Conservation (phyloP, 2,888 invertebrate species). For the Torymus tubicola region DNA sequence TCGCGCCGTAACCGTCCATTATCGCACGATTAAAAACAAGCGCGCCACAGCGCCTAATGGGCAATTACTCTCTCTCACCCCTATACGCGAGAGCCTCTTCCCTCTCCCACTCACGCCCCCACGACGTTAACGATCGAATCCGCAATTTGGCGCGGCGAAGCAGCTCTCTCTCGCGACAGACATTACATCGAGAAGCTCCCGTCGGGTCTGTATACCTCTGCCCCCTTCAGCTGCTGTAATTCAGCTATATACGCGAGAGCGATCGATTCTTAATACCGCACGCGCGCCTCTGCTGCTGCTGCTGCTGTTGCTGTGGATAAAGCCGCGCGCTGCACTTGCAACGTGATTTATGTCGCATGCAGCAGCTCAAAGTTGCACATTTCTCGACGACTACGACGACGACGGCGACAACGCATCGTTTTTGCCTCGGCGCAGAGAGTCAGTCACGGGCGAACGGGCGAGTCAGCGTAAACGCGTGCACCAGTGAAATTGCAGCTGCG, state of each 20-base stretch:
- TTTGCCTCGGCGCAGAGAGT: conserved; percentile 2
- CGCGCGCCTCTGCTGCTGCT: not conserved
- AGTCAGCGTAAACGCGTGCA: conserved; percentile 59
- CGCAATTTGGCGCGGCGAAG: not conserved
- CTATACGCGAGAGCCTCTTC: too few species aligned
- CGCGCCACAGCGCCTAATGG: conserved; percentile 3
- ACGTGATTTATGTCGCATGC: conserved; percentile 52
- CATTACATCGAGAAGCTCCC: not conserved
- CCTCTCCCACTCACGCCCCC: too few species aligned
- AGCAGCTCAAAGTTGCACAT: conserved; percentile 34
- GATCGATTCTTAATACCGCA: conserved; percentile 53
- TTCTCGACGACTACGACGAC: too few species aligned
- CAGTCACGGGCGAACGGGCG: conserved; percentile 54
- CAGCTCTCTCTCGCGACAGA: not conserved
- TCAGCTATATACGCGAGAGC: conserved; percentile 1
- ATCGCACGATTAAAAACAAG: too few species aligned
- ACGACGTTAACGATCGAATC: not conserved
- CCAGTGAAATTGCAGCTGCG: conserved; percentile 46
- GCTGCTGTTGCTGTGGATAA: conserved; percentile 22
- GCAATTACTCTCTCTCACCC: too few species aligned
- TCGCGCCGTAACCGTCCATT: not conserved
- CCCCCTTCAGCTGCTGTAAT: conserved; percentile 10
- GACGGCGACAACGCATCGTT: too few species aligned
- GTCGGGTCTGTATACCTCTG: not conserved
- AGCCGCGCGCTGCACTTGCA: conserved; percentile 32